phyloP scores from a whole-genome alignment of 1,140 invertebrate genomes.

The Camponotus pennsylvanicus region DNA sequence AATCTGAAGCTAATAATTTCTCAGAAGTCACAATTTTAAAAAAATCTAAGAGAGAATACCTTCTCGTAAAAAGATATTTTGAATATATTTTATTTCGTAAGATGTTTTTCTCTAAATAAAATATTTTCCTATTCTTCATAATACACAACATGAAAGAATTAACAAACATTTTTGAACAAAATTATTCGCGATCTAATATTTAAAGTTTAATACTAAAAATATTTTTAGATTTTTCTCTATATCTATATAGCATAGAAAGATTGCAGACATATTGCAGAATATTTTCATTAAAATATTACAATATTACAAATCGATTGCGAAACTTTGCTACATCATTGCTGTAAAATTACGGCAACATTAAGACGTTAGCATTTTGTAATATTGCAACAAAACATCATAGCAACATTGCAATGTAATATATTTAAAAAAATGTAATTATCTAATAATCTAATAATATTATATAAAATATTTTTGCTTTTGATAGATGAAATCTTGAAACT shows the following conservation, averaged over 20 bases:
- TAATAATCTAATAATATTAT: no score
- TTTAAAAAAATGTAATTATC: no score
- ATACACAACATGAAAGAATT: background rate
- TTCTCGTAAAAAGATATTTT: background rate
- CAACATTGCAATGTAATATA: no score
- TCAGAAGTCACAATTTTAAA: background rate
- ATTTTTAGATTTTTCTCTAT: background rate
- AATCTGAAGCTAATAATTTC: background rate
- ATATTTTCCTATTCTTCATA: background rate
- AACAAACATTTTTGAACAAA: slow-evolving; percentile 5
- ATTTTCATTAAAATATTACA: no score
- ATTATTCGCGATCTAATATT: background rate
- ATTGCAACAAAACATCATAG: no score
- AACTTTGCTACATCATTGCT: no score
- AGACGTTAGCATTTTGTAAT: no score
- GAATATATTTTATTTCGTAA: slow-evolving; percentile 23
- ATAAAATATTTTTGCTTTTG: no score
- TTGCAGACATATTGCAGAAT: no score
- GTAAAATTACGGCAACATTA: no score
- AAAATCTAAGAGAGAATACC: background rate
- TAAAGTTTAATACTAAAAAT: background rate
- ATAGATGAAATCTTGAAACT: no score
- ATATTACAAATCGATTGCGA: no score
- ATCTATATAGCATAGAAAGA: background rate
- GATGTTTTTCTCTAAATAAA: background rate